phyloP scores from a whole-genome alignment of 37 sponge, comb jelly and placozoan genomes.

The Theonella swinhoei region DNA sequence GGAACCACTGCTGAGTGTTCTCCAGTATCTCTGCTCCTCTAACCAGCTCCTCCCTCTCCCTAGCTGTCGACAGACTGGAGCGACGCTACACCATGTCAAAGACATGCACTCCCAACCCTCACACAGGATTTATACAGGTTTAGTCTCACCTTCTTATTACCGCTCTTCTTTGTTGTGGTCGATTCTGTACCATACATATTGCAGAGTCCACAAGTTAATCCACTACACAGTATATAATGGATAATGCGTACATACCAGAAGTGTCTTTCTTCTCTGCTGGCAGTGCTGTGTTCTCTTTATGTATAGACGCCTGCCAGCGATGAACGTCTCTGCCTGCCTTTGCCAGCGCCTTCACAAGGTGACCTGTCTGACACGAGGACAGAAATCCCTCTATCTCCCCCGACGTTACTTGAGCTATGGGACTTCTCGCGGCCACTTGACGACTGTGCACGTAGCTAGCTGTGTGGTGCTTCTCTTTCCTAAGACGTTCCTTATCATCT shows the following conservation, averaged over 20 bases:
- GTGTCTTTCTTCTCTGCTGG: too few relatives aligned
- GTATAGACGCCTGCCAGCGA: neutral
- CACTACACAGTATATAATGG: too few relatives aligned
- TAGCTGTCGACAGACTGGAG: neutral
- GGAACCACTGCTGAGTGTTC: constrained; percentile 28
- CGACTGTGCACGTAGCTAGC: too few relatives aligned
- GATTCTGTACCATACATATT: too few relatives aligned
- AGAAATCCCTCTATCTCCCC: neutral
- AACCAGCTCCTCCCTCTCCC: constrained; percentile 40
- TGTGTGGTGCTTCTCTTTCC: neutral
- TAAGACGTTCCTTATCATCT: neutral
- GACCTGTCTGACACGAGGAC: neutral
- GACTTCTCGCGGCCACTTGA: neutral
- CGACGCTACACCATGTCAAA: too few relatives aligned
- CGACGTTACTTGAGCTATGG: neutral
- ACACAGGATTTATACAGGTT: too few relatives aligned
- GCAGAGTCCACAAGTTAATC: too few relatives aligned
- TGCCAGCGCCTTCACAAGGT: neutral
- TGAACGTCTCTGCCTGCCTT: neutral
- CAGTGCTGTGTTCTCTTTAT: neutral
- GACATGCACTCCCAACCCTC: too few relatives aligned
- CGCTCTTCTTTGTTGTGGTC: too few relatives aligned
- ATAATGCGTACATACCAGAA: too few relatives aligned
- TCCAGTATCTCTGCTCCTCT: constrained; percentile 35
- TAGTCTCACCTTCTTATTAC: too few relatives aligned